Evolutionary conservation across 92 coral and sea anemone genomes (phyloP), one percentile per base, ranked within the genome.

Genomic region (Blastomussa wellsi): DNA sequence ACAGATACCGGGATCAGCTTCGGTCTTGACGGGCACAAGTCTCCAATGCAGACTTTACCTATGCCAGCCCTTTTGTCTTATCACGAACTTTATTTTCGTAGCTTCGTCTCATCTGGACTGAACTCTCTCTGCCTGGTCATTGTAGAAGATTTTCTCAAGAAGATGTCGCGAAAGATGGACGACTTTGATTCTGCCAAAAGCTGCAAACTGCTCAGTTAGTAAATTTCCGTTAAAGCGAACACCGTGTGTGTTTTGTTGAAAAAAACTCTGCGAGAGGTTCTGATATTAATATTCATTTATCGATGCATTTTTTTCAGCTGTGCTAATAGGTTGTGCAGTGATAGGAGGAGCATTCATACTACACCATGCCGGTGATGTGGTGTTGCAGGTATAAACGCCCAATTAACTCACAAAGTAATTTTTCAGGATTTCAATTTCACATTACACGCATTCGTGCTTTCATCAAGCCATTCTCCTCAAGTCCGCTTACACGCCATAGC

Each of bases 71-170:
- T 24, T 57, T 24, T 57, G 65, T 6, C 65, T 5, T 5, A 24
- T 57, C 65, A 24, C 22, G 29, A 57, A 0, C 65, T 57, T 82
- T 60, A n/a, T 13, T 70, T 69, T 69, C 39, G 15, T 66, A 91
- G 95, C 49, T 89, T 89, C 32, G 65, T 86, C 17, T 92, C 95
- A 52, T 92, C 95, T 0, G 95, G 95, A 15, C 72, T 92, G 11
- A 92, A 86, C 71, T 87, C 95, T 64, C 78, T 89, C 6, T 81
- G 86, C 39, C 72, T 87, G 44, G 86, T 92, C 66, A 65, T 89
- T 19, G 33, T 89, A 68, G 95, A 92, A 68, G 95, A 92, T 71
- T 77, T 92, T 17, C 76, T 92, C n/a, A 92, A 86, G 80, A 92
- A 89, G 75, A 51, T 60, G 15, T 67, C 85, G 13, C 35, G 64